Percentiles rank a stretch among this genome's conserved stretches.
Conservation (phyloP, 1,140 invertebrate species). For the Apolygus lucorum region DNA sequence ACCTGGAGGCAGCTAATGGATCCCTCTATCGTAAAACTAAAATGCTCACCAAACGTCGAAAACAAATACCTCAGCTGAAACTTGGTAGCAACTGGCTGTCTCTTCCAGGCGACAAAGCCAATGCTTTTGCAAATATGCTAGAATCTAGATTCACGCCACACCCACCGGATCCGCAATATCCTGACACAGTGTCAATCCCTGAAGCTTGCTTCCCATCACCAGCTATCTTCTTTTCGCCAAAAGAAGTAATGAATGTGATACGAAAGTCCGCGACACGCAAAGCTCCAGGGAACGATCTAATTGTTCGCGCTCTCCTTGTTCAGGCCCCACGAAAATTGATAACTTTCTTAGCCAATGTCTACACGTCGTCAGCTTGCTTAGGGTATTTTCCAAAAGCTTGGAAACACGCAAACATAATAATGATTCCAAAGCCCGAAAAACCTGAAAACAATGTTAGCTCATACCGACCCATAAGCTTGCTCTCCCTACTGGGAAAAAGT, state of each 20-base stretch:
- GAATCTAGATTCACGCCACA: neutral
- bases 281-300: neutral
- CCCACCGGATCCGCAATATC: neutral
- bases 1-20: neutral
- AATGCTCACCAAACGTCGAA: neutral
- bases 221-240: neutral
- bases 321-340: neutral
- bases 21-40: too few species aligned
- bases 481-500: too few species aligned
- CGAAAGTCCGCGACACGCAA: neutral
- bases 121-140: neutral
- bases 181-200: neutral
- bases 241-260: neutral
- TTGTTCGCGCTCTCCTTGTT: neutral
- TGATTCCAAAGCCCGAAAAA: too few species aligned
- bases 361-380: neutral
- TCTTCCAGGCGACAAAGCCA: neutral
- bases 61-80: neutral
- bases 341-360: neutral
- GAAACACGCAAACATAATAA: neutral
- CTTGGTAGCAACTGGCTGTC: neutral
- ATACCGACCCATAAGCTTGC: too few species aligned
- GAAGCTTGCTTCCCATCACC: neutral
- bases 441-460: too few species aligned
- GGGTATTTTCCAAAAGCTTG: neutral